Base-by-base conservation (phyloP, 2,797 vertebrate species). In the Anisognathus igniventris region DNA sequence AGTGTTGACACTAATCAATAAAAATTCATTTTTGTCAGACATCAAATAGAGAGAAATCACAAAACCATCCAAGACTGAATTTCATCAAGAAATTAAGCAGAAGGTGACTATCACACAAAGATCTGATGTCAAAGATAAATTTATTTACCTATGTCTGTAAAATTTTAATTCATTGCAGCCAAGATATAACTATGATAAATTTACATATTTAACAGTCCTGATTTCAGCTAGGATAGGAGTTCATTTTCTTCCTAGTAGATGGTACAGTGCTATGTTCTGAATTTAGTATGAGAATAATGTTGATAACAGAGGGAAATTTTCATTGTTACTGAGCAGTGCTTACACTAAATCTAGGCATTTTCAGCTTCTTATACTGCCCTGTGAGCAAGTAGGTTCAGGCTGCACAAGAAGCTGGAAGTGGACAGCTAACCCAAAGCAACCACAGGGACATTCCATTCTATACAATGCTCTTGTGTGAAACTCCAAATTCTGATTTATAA, bases 1-100 rank as follows among this genome's bases (percentile, higher is more conserved):
- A 81, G 23, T 37, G 51, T 66, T 86, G 42, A 84, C 45, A 30
- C n/a, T 60, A 81, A 94, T 90, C 81, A 82, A 90, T 91, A 87
- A 11, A 57, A 67, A 94, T 75, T 71, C 37, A 64, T 84, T 92
- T 93, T 78, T 73, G 51, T 40, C 62, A 86, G 40, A 44, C 33
- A 79, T 94, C 54, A 73, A 28, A 45, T 40, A 50, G 11, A 85
- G 27, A 77, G 25, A 94, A 92, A 86, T 50, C 24, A 81, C 14
- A 78, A 76, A 78, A 37, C n/a, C 4, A 65, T 33, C 6, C 48
- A 78, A 89, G 56, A 42, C 1, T 84, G 44, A 93, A 86, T 86
- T 90, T 86, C 31, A 68, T 61, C 47, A 62, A 42, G 48, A 66
- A 78, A 86, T 88, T 77, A 86, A 50, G 37, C 30, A 77, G 4